Evolutionary conservation across 2,113 vertebrate species (phyloP), one percentile per base, ranked within the genome.

Genomic region (Cephalopholis sonnerati): DNA sequence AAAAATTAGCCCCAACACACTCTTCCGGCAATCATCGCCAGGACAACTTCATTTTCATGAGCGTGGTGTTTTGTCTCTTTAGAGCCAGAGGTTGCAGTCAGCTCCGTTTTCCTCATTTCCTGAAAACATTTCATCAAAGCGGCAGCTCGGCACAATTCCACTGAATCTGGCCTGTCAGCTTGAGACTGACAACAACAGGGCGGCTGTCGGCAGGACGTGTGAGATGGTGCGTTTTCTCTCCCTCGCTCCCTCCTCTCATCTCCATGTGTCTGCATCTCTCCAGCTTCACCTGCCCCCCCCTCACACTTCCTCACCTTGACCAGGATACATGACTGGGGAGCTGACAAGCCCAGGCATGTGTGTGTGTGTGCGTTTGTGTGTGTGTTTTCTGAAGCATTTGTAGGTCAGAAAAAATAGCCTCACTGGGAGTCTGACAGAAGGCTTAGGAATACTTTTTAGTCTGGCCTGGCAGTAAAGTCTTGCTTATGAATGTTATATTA

Each of bases 331-430:
- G 77, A 84, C 77, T 71, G 70, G 70, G 72, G 53, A 89, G 82
- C 77, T 89, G 89, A 88, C 89, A 87, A 82, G 87, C 51, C 53
- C 3, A 7, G 51, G 79, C 70, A 11, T 84, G 81, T 83, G 64
- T 55, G 41, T 51, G 73, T 85, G 66, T 74, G 68, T 62, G 48
- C 76, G 66, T 68, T 64, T 73, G 18, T 27, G 55, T 50, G 36
- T 63, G 83, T 77, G 59, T 87, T 67, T 84, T 84, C 74, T 53
- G 63, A 90, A 85, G 79, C 66, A 63, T 86, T 92, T 90, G 83
- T 89, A 92, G 90, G 92, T 93, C 91, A 93, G 72, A 82, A 84
- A 79, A 88, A 90, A 91, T 75, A 82, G 77, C 78, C 90, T 87
- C 68, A 41, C 76, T 76, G 80, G 84, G 83, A 91, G 78, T 90